Evolutionary conservation across 2,888 invertebrate species (phyloP), one percentile per base, ranked within the genome.

Genomic region (Petrolisthes cinctipes): DNA sequence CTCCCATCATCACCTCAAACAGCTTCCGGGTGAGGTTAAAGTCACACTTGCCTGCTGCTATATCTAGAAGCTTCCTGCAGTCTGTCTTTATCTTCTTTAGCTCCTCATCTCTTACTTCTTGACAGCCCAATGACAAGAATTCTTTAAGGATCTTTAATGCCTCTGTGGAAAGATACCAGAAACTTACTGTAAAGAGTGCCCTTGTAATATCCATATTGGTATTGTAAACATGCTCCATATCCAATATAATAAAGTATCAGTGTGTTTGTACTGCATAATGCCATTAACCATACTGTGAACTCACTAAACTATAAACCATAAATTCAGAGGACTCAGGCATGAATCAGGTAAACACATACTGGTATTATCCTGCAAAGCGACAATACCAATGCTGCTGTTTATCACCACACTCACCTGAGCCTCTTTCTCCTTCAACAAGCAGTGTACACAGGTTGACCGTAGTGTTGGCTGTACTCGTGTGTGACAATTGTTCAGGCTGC

Each of bases 131-230:
- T 17, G 23, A 17, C n/a, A 56, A 14, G 17, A 68, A 53, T 54
- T 56, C 71, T n/a, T 80, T 54, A 37, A 85, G 51, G 17, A 71
- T 79, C 51, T 80, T 56, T 14, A 85, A 54, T 79, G 85, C 85
- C 20, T 85, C 85, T 85, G 80, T 53, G 57, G 37, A 37, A 37
- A 2, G 37, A 37, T 37, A 37, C 37, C 37, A 37, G 37, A 2
- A 37, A 37, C 37, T 37, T 37, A 37, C 37, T 37, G 37, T 37
- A 37, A 37, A 2, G 37, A 37, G 37, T 37, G 37, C 37, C 2
- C 37, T 37, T 37, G 37, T 37, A 37, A 37, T 37, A 37, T 37
- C 37, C 37, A 37, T 37, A 37, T 37, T 37, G 37, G 37, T 37
- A 37, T 1, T 37, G 37, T 37, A 37, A 37, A 37, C 37, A 2